A percentile compares a stretch with the other conserved stretches of the same genome.
These are phyloP conservation scores for Enhydra lutris DNA, from an alignment of 2,113 vertebrate species.

Conservation along the genomic window DNA sequence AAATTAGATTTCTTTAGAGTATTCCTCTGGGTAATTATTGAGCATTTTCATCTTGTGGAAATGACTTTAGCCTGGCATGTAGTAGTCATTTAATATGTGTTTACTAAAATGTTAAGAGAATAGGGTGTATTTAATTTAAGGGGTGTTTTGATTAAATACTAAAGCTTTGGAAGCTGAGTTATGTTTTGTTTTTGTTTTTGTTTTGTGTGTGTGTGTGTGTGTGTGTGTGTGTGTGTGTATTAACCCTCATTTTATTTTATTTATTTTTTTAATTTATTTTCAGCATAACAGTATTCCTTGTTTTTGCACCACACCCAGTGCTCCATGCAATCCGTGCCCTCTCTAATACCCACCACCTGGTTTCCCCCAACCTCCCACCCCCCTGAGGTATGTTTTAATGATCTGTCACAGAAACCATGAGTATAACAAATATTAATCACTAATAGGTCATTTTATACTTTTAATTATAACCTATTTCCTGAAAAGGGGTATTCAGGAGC, in stretches of 20 bases:
- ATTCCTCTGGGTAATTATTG: neutral
- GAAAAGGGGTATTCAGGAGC: slow-evolving; percentile 9
- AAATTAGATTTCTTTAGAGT: neutral
- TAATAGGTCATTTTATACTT: neutral
- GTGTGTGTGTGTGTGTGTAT: too few relatives aligned
- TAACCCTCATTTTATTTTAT: too few relatives aligned
- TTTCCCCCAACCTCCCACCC: too few relatives aligned
- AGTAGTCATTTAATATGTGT: neutral
- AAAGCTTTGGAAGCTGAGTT: neutral
- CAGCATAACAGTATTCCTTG: too few relatives aligned
- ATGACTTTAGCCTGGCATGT: neutral
- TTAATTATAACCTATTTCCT: neutral
- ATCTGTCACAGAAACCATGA: neutral
- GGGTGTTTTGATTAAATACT: neutral
- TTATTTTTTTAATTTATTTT: too few relatives aligned
- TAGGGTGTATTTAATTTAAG: neutral
- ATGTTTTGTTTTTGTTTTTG: neutral
- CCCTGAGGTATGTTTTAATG: neutral
- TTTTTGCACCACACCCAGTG: too few relatives aligned
- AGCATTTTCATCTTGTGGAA: neutral
- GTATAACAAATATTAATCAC: neutral
- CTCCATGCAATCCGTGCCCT: too few relatives aligned
- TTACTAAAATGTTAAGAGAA: neutral
- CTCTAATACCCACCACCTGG: too few relatives aligned
- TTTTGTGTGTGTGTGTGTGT: too few relatives aligned